phyloP scores from a whole-genome alignment of 2,797 vertebrate species.

The Artibeus lituratus region DNA sequence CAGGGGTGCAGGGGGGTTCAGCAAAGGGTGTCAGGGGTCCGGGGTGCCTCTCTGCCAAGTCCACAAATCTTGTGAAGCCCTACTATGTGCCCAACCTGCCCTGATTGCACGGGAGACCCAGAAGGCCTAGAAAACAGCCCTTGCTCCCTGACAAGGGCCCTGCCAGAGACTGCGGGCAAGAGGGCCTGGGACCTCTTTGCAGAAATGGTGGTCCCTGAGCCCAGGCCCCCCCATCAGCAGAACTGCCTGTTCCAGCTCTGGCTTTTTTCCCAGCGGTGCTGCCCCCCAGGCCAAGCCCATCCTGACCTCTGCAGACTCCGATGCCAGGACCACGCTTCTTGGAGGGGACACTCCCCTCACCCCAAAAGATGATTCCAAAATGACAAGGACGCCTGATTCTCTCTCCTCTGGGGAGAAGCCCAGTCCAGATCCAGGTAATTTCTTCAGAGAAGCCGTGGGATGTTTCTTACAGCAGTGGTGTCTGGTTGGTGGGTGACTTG shows the following conservation, averaged over 20 bases:
- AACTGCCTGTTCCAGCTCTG: neutral
- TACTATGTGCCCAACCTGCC: neutral
- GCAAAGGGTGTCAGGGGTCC: neutral
- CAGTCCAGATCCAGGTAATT: conserved; percentile 34
- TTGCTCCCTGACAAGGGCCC: neutral
- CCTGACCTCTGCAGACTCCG: neutral
- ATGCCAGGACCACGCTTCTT: neutral
- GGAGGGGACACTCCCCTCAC: fast-evolving
- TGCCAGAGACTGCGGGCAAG: fast-evolving
- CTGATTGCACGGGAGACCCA: neutral
- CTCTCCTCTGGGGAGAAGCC: neutral
- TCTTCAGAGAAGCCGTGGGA: neutral
- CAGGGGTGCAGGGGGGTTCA: neutral
- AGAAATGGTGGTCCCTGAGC: neutral
- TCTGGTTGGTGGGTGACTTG: fast-evolving
- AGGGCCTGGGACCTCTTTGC: neutral
- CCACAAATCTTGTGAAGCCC: neutral
- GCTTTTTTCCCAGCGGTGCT: neutral
- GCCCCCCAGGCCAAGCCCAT: neutral
- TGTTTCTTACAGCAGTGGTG: neutral
- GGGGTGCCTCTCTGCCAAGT: neutral
- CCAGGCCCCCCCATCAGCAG: neutral
- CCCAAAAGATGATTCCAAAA: neutral
- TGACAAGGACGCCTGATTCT: neutral
- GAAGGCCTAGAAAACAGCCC: neutral